These are phyloP conservation scores for Catharus bicknelli DNA, from an alignment of 2,113 vertebrate species.

Conservation along the genomic window DNA sequence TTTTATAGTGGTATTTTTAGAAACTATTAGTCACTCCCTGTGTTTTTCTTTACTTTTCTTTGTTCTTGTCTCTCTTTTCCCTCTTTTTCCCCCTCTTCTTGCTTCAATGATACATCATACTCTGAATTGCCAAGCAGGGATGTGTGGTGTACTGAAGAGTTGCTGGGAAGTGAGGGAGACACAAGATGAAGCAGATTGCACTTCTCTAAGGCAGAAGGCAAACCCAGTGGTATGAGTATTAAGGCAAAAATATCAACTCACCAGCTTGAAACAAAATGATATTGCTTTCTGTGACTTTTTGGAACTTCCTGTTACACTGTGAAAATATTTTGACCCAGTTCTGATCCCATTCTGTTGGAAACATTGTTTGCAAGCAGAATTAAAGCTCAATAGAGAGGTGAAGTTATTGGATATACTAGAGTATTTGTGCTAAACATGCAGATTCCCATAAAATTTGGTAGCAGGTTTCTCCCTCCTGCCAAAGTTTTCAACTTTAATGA, in stretches of 20 bases:
- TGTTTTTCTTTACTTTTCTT: not conserved
- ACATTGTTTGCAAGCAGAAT: not conserved
- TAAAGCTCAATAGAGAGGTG: not conserved
- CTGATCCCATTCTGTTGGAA: not conserved
- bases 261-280: not conserved
- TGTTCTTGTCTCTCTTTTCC: not conserved
- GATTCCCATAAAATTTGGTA: not conserved
- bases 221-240: not conserved
- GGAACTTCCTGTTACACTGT: not conserved
- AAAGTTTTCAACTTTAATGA: slow-evolving; percentile 24
- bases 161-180: not conserved
- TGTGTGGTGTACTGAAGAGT: not conserved
- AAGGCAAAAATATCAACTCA: not conserved
- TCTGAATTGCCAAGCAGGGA: not conserved
- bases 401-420: not conserved
- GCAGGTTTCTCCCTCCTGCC: not conserved
- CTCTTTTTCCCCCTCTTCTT: not conserved
- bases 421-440: not conserved
- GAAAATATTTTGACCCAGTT: not conserved
- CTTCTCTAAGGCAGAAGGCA: not conserved
- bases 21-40: not conserved
- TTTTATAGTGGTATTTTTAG: not conserved
- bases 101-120: not conserved
- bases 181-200: not conserved
- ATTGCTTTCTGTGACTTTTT: not conserved